Evolutionary conservation across 1,140 invertebrate genomes (phyloP), one percentile per base, ranked within the genome.

Genomic region (Magallana gigas): DNA sequence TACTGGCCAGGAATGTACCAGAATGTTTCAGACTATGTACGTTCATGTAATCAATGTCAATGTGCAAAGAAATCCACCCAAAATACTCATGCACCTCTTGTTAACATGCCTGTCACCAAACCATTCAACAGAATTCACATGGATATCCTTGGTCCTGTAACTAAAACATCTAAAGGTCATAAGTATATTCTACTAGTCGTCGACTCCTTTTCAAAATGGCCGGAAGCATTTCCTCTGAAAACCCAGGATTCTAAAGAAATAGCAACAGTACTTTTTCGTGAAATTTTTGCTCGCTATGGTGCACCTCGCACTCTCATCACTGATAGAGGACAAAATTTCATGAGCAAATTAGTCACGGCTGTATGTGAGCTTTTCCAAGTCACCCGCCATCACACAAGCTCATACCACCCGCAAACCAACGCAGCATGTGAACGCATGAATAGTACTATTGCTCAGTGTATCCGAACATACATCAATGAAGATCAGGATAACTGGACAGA

Each of bases 241-340:
- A 87, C 86, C 57, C 89, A 90, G 81, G 76, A 86, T 80, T 86
- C 85, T 12, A 81, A 81, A 48, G 90, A 90, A 86, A 84, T 91
- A 12, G 90, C 86, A 0, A 60, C 62, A n/a, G 80, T 90, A 57
- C 84, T 92, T 7, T 92, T 88, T 59, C 59, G 59, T n/a, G 87
- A 92, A 59, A 88, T 92, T 2, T 89, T 91, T 84, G 68, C 85
- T 7, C 8, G 84, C 29, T 91, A 87, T 82, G 90, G 91, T 68
- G 89, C 86, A 8, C 90, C 90, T 56, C 68, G 64, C 48, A 18
- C 83, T n/a, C 18, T 91, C 7, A 56, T 92, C 1, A 83, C 57
- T 58, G 90, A 92, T 60, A 60, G 89, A 83, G 88, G 90, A 12
- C 48, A 60, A 76, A 87, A 89, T 14, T 91, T 92, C 76, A 62